These are phyloP conservation scores for Cephus nigrinus DNA, from an alignment of 2,888 invertebrate genomes.

Conservation along the genomic window DNA sequence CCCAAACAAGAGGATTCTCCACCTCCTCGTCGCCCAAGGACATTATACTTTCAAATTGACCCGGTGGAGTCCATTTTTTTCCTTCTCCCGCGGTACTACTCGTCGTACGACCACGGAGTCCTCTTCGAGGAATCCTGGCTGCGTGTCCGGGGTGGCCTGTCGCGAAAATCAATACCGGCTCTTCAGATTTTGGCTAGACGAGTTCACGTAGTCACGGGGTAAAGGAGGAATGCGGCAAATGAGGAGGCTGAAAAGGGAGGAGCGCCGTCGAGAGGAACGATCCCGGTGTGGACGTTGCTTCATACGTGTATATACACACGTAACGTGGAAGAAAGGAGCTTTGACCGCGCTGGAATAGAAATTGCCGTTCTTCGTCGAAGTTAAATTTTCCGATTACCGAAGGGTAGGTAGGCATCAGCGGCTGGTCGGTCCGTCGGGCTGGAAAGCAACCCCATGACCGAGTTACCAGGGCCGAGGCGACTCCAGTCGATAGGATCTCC, in stretches of 20 bases:
- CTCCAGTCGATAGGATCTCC: not conserved
- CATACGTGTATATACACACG: not conserved
- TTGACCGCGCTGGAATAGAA: conserved; percentile 25
- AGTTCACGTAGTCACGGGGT: not conserved
- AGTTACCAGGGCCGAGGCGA: not conserved
- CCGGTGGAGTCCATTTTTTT: not conserved
- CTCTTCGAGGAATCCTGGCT: not conserved
- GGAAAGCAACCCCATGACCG: not conserved
- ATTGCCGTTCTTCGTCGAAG: conserved; percentile 13
- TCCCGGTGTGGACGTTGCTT: not conserved
- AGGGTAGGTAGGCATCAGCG: not conserved
- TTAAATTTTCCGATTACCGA: conserved; percentile 17
- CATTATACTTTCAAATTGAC: not conserved
- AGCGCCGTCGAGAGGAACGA: not conserved
- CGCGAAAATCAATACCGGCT: not conserved
- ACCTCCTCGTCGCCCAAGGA: not conserved
- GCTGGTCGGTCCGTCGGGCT: not conserved
- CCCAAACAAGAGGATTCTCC: not conserved
- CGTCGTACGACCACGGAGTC: not conserved
- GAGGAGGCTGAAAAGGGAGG: not conserved
- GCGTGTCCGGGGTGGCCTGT: not conserved
- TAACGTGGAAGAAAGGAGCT: not conserved
- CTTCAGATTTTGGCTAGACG: not conserved
- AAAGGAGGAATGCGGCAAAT: not conserved
- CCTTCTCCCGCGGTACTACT: not conserved